These are phyloP conservation scores for Crepidodera aurea DNA, from an alignment of 2,888 invertebrate genomes.

Conservation along the genomic window DNA sequence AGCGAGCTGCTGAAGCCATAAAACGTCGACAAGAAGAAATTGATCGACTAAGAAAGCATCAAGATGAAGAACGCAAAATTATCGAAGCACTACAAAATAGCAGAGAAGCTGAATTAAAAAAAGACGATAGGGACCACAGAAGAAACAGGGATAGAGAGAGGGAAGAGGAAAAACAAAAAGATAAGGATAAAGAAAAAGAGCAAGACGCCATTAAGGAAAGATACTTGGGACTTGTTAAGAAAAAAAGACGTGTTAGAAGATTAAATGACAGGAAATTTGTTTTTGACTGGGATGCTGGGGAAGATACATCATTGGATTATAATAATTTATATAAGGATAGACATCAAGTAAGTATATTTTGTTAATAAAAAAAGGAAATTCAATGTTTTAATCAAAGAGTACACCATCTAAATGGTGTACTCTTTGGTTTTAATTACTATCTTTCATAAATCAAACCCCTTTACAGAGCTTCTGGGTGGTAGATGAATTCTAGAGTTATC, in stretches of 20 bases:
- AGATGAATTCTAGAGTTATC: no score
- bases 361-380: no score
- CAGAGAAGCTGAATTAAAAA: constrained; percentile 54
- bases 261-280: constrained; percentile 99
- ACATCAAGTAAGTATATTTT: constrained; percentile 71
- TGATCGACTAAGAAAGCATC: constrained; percentile 76
- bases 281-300: constrained; percentile 99
- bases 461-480: no score
- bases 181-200: constrained; percentile 91
- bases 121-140: constrained; percentile 56
- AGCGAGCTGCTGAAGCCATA: constrained; percentile 89
- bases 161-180: constrained; percentile 67
- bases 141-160: constrained; percentile 63
- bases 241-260: constrained; percentile 89
- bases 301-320: constrained; percentile 98
- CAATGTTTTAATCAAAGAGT: no score
- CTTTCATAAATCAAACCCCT: no score
- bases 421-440: no score
- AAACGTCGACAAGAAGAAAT: constrained; percentile 90
- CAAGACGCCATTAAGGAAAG: constrained; percentile 95
- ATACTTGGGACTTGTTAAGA: constrained; percentile 92
- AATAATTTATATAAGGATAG: constrained; percentile 95
- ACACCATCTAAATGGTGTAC: no score
- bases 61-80: constrained; percentile 69
- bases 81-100: constrained; percentile 52